phyloP scores from a whole-genome alignment of 2,797 vertebrate species.

The Phalloptychus januarius region DNA sequence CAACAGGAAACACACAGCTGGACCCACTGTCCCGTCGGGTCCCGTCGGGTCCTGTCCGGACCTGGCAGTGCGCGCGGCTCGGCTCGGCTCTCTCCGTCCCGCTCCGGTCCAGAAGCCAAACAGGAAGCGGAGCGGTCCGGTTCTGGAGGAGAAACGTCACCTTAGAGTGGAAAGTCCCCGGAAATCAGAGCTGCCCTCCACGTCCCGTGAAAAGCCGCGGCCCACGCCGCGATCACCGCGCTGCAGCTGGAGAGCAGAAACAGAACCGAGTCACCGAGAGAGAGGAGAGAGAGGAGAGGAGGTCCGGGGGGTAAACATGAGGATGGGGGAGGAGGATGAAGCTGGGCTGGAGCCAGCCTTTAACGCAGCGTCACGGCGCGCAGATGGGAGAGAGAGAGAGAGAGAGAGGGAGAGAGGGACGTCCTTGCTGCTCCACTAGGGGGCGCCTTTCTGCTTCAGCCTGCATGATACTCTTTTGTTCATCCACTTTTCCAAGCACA shows the following conservation, averaged over 20 bases:
- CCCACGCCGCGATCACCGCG: constrained; percentile 59
- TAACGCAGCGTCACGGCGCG: constrained; percentile 86
- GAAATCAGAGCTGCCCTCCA: constrained; percentile 46
- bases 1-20: constrained; percentile 15
- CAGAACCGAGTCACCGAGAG: constrained; percentile 32
- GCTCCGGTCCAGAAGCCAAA: constrained; percentile 41
- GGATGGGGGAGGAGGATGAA: constrained; percentile 69
- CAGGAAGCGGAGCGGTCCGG: constrained; percentile 35
- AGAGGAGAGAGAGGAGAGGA: constrained; percentile 34
- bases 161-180: constrained; percentile 58
- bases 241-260: constrained; percentile 34
- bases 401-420: constrained; percentile 75
- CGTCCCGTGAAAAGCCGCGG: neutral
- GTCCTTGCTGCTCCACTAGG: constrained; percentile 83
- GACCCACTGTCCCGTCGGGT: constrained; percentile 34
- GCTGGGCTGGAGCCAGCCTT: constrained; percentile 86
- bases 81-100: constrained; percentile 48
- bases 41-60: constrained; percentile 51
- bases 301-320: constrained; percentile 89
- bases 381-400: constrained; percentile 53
- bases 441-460: constrained; percentile 82
- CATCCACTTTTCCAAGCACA: neutral
- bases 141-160: constrained; percentile 39
- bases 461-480: constrained; percentile 9
- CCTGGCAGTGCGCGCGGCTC: constrained; percentile 64